Evolutionary conservation across 2,888 invertebrate species (phyloP), one percentile per base, ranked within the genome.

Genomic region (Colostygia pectinataria): DNA sequence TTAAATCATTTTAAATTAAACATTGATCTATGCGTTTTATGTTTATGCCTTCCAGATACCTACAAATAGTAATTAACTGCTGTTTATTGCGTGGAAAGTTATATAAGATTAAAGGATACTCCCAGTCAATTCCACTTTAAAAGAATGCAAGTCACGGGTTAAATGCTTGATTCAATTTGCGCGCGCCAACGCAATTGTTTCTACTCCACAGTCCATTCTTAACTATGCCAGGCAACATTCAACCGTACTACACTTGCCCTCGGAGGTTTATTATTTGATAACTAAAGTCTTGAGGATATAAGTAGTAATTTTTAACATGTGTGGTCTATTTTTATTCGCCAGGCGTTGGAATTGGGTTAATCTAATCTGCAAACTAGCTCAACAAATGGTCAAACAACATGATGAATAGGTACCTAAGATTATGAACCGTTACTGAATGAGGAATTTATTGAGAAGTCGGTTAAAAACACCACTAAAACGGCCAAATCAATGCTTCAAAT

Each of bases 131-230:
- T 24, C 27, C 45, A 29, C 27, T 25, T 23, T 50, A 41, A 4
- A 44, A 45, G 54, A 49, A 63, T 55, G 49, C 59, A 62, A 74
- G 74, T 72, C 80, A 76, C 71, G 71, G 75, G 78, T 83, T 80
- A 84, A 84, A 80, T 72, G 73, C 63, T 78, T 82, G 76, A 85
- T 85, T 83, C 78, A 85, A 86, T 87, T 74, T 83, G 79, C 77
- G 71, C 68, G 76, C 80, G 69, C 80, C 80, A 68, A 77, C 78
- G 75, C 82, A 80, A 81, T 83, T 81, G 83, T 80, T 77, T 77
- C 77, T 74, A 74, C 63, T 61, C 59, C 37, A 60, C 53, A 63
- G 57, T 57, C 45, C 55, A 61, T 40, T 33, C 42, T 39, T 55
- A 53, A 55, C 51, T 41, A 24, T 43, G 46, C 38, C 31, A 53